Conservation (phyloP, 2,888 invertebrate species). For the Ophion ellenae region DNA sequence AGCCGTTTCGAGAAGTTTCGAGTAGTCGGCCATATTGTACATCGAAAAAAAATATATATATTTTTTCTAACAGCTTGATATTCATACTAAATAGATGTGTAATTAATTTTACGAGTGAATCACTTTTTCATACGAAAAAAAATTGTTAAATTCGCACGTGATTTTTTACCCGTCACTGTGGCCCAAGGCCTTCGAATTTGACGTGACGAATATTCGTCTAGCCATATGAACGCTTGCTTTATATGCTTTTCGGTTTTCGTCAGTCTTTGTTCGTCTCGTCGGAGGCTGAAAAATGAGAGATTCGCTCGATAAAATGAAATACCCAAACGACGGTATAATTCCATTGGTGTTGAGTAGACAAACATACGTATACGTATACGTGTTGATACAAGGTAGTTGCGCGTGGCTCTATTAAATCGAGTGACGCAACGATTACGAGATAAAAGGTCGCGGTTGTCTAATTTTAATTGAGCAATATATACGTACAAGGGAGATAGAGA, state of each 20-base stretch:
- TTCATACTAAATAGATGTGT: too few species aligned
- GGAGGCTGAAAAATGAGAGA: not conserved
- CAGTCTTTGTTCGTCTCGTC: not conserved
- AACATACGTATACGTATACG: not conserved
- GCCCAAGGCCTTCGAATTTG: constrained; percentile 41
- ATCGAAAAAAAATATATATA: too few species aligned
- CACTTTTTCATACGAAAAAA: too few species aligned
- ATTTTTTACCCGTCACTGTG: too few species aligned
- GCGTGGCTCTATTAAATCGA: constrained; percentile 20
- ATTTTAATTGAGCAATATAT: constrained; percentile 60
- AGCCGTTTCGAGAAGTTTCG: too few species aligned
- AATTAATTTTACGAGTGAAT: too few species aligned
- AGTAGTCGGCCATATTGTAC: too few species aligned
- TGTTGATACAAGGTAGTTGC: constrained; percentile 8
- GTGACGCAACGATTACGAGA: constrained; percentile 63
- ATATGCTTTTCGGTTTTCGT: constrained; percentile 5
- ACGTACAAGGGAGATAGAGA: constrained; percentile 19
- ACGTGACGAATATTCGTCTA: constrained; percentile 41
- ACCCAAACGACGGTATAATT: not conserved
- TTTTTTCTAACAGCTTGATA: too few species aligned
- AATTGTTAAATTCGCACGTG: too few species aligned
- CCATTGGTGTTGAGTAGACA: constrained; percentile 3
- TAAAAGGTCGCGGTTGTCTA: constrained; percentile 65
- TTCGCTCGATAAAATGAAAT: not conserved
- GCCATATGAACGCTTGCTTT: not conserved